Percentiles rank a stretch among this genome's conserved stretches.
Conservation (phyloP, 1,140 invertebrate species). For the Brachionus calyciflorus region DNA sequence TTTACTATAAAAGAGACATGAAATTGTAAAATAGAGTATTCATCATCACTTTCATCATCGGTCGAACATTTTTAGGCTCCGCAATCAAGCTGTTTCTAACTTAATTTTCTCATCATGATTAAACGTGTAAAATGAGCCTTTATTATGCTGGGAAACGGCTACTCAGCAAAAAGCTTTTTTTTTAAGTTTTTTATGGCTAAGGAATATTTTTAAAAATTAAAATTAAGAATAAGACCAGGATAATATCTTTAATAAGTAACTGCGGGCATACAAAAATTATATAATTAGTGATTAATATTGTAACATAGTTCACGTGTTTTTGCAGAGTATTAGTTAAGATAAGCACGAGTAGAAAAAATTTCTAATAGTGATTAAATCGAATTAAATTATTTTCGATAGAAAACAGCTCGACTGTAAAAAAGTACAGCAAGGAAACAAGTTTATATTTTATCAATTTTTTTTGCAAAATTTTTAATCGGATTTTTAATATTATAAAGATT, state of each 20-base stretch:
- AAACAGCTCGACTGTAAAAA: background rate
- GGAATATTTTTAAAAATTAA: background rate
- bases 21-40: too few relatives aligned
- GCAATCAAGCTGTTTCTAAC: too few relatives aligned
- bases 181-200: background rate
- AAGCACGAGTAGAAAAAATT: background rate
- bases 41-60: too few relatives aligned
- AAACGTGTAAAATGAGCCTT: too few relatives aligned
- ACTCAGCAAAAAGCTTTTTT: too few relatives aligned
- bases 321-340: background rate
- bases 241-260: too few relatives aligned
- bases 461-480: background rate
- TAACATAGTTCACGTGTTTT: constrained; percentile 24
- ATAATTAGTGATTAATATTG: background rate
- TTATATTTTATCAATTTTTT: constrained; percentile 4
- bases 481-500: background rate
- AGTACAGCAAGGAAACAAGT: background rate
- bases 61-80: too few relatives aligned
- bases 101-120: too few relatives aligned
- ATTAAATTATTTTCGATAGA: background rate
- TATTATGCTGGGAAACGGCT: too few relatives aligned
- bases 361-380: background rate
- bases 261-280: background rate
- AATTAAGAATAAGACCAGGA: background rate
- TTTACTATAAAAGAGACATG: too few relatives aligned